Conservation (phyloP, 2,113 vertebrate genomes). For the Lepisosteus osseus region DNA sequence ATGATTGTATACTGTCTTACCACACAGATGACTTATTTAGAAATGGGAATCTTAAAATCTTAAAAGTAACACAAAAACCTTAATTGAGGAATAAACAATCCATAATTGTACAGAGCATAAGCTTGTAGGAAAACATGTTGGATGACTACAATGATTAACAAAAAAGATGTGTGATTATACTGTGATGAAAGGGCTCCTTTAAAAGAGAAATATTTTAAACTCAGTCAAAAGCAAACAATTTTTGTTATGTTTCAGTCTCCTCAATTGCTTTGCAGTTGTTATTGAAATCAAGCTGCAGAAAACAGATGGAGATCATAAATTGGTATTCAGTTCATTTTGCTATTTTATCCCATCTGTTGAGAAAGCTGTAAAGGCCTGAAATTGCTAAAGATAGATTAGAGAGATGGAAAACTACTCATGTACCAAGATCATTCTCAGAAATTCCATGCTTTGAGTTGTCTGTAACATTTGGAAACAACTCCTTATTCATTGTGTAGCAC, state of each 20-base stretch:
- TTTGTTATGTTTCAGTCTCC: conserved; percentile 1
- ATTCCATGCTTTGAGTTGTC: conserved; percentile 26
- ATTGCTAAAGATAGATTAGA: conserved; percentile 49
- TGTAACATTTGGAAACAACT: conserved; percentile 22
- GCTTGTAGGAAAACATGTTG: too few relatives aligned
- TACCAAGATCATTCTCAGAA: conserved; percentile 30
- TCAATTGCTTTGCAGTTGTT: conserved; percentile 35
- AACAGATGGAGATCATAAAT: conserved; percentile 58
- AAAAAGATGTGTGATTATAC: too few relatives aligned
- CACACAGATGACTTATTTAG: too few relatives aligned
- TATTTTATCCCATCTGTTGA: conserved; percentile 60
- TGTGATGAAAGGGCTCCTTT: too few relatives aligned
- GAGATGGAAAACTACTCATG: conserved; percentile 22
- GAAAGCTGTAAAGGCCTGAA: conserved; percentile 45
- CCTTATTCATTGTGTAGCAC: conserved; percentile 29
- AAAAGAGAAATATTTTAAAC: not conserved
- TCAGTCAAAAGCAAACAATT: conserved; percentile 21
- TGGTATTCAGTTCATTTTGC: conserved; percentile 52
- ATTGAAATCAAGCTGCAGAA: conserved; percentile 41
- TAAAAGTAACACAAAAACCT: too few relatives aligned
- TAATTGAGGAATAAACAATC: not conserved
- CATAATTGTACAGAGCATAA: too few relatives aligned
- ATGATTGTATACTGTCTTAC: too few relatives aligned
- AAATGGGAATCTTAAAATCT: too few relatives aligned
- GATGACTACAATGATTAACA: too few relatives aligned